Evolutionary conservation across 2,797 vertebrate genomes (phyloP), one percentile per base, ranked within the genome.

Genomic region (Acanthurus leucopareius): DNA sequence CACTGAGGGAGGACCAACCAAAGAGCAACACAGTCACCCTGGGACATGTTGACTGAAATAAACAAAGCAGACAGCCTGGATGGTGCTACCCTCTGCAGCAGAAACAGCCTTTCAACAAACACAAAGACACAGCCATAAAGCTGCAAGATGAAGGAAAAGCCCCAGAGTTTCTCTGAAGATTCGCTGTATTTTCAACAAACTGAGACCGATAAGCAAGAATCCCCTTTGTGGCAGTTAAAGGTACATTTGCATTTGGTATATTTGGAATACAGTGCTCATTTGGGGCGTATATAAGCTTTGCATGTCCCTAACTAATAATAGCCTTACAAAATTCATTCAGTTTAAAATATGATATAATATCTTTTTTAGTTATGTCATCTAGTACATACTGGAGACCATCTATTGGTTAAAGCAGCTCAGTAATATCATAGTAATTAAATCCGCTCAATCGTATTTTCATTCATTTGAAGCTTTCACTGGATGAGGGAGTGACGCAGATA

Each of bases 31-130:
- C 7, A 42, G 69, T 57, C 62, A 79, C 28, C 49, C 57, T 44
- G 28, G 22, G 22, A 61, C 49, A 64, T 71, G 64, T 52, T 38
- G 42, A 75, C 51, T 80, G 59, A 35, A 73, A 80, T 71, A 60
- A 59, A 57, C 71, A 70, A 15, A 73, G 68, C 7, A 75, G 66
- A 70, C 20, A 51, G 47, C 3, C 17, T 45, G 25, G 40, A 13
- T 22, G 58, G 17, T 35, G 57, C 57, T 48, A 22, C 47, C 32
- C 47, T 71, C 69, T 51, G 60, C 75, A 64, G 56, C 63, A 75
- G 48, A 67, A 20, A 44, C 53, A 48, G n/a, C 13, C 25, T 40
- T 56, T 59, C 42, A 68, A 40, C 54, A 57, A 56, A 69, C 52
- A 71, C 62, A 67, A 47, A 54, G 32, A 49, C 19, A 28, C 57